Evolutionary conservation across 1,140 invertebrate genomes (phyloP).

Genomic region (Calephelis virginiensis): DNA sequence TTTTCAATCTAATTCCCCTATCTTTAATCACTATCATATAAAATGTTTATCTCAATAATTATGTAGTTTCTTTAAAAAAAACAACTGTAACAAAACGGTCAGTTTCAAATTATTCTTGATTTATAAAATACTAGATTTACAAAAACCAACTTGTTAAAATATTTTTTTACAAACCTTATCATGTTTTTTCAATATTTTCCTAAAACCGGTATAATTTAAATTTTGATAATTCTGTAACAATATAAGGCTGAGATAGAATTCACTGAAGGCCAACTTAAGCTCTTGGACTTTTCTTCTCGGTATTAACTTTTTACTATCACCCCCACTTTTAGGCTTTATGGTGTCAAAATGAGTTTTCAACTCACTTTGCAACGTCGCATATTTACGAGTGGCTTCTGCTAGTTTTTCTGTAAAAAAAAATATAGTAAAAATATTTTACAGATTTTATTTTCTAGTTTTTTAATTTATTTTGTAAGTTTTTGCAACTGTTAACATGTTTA

Average conservation of each 20-base stretch:
- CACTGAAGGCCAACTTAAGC: constrained; percentile 98
- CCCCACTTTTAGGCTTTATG: constrained; percentile 80
- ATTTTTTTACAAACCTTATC: constrained; percentile 88
- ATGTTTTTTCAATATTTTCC: constrained; percentile 99
- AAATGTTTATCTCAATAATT: too few relatives aligned
- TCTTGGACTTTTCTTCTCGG: constrained; percentile 93
- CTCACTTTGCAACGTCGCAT: constrained; percentile 93
- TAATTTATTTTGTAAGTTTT: not conserved
- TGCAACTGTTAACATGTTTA: too few relatives aligned
- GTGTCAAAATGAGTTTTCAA: constrained; percentile 87
- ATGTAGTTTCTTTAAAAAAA: too few relatives aligned
- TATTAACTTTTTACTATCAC: constrained; percentile 79
- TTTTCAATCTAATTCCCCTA: too few relatives aligned
- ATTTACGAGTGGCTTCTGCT: constrained; percentile 97
- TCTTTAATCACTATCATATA: too few relatives aligned
- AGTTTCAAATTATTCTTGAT: not conserved
- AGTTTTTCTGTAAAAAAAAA: constrained; percentile 89
- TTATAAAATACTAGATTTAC: not conserved
- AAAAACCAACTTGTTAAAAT: too few relatives aligned
- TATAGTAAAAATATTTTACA: not conserved
- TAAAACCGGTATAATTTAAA: constrained; percentile 98
- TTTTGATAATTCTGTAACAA: constrained; percentile 95
- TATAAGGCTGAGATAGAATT: constrained; percentile 98
- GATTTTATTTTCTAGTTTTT: not conserved
- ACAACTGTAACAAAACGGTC: too few relatives aligned